phyloP scores from a whole-genome alignment of 2,797 vertebrate species.

The Poecilia gillii region DNA sequence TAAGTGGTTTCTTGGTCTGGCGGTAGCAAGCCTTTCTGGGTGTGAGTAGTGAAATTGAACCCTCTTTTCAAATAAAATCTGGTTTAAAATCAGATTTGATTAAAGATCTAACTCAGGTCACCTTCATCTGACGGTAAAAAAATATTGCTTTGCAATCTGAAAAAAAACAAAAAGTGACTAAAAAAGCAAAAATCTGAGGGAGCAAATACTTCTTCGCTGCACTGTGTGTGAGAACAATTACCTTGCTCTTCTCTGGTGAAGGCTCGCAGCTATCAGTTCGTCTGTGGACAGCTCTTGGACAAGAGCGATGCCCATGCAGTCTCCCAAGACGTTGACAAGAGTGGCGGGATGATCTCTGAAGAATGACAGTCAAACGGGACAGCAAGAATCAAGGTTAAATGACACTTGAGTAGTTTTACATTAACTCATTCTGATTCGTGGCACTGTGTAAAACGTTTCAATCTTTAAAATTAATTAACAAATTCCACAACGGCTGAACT shows the following conservation, averaged over 20 bases:
- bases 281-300: not conserved
- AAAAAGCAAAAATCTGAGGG: not conserved
- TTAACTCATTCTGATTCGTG: not conserved
- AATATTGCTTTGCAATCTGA: not conserved
- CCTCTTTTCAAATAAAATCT: not conserved
- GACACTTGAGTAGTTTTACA: not conserved
- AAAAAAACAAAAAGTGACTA: not conserved
- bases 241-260: not conserved
- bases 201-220: not conserved
- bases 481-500: not conserved
- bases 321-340: not conserved
- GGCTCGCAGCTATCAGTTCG: not conserved
- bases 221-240: not conserved
- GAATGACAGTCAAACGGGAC: not conserved
- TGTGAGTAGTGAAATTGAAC: not conserved
- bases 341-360: not conserved
- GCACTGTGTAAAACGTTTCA: not conserved
- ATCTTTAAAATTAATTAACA: not conserved
- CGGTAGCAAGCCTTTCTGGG: not conserved
- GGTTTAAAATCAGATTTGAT: not conserved
- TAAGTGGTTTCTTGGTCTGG: not conserved
- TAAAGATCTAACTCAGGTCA: not conserved
- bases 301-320: not conserved
- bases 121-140: not conserved
- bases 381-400: not conserved